phyloP scores from a whole-genome alignment of 2,797 vertebrate genomes.

The Dicrostonyx torquatus region DNA sequence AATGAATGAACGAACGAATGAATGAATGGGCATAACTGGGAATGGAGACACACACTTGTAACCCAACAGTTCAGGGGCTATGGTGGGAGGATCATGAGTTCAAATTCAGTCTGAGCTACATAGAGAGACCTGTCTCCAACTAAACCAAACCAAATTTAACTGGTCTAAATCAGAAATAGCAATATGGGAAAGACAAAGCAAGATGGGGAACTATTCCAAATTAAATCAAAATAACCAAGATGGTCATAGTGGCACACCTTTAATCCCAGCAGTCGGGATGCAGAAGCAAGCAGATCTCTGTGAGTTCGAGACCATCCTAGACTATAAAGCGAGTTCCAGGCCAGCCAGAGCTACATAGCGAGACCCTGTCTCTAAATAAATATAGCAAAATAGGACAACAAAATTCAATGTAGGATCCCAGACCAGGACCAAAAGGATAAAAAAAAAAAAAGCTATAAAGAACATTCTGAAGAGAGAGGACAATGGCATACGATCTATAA shows the following conservation, averaged over 20 bases:
- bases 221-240: background rate
- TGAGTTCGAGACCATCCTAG: background rate
- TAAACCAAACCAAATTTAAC: background rate
- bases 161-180: slow-evolving; percentile 46
- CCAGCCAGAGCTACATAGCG: background rate
- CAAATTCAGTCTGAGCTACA: background rate
- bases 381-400: background rate
- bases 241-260: background rate
- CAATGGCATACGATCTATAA: slow-evolving; percentile 26
- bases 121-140: background rate
- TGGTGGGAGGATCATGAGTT: background rate
- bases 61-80: background rate
- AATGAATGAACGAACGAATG: background rate
- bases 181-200: slow-evolving; percentile 59
- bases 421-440: background rate
- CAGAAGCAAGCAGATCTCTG: background rate
- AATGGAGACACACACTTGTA: background rate
- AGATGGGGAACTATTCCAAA: background rate
- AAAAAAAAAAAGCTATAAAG: slow-evolving; percentile 1
- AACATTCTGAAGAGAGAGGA: slow-evolving; percentile 38
- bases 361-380: background rate
- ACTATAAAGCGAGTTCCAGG: background rate
- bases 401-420: background rate
- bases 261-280: no score
- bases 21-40: background rate